phyloP scores from a whole-genome alignment of 2,888 invertebrate genomes.

The Latheticus oryzae region DNA sequence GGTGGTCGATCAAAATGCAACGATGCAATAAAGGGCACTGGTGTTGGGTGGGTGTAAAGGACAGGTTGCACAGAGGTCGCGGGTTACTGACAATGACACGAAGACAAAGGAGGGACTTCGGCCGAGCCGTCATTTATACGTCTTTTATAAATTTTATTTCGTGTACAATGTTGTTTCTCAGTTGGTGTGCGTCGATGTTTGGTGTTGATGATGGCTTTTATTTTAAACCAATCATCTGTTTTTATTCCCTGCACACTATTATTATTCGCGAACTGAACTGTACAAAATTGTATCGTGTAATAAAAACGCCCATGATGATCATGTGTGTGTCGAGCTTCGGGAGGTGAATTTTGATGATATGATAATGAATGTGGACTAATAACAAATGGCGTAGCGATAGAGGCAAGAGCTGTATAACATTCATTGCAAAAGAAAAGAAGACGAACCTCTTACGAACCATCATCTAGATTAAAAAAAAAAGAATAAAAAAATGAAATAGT shows the following conservation, averaged over 20 bases:
- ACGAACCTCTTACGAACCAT: conserved; percentile 68
- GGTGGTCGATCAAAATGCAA: conserved; percentile 66
- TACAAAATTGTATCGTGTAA: background rate
- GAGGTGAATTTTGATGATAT: conserved; percentile 39
- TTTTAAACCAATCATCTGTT: no score
- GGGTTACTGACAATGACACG: conserved; percentile 77
- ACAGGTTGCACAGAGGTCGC: conserved; percentile 64
- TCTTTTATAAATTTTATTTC: conserved; percentile 46
- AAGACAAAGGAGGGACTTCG: conserved; percentile 79
- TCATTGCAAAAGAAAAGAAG: conserved; percentile 67
- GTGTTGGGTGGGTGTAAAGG: conserved; percentile 54
- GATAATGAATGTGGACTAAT: conserved; percentile 48
- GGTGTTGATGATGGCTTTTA: conserved; percentile 6
- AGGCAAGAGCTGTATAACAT: conserved; percentile 60
- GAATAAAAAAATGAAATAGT: no score
- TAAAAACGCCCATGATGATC: conserved; percentile 35
- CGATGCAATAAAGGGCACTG: conserved; percentile 62
- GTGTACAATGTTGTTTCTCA: conserved; percentile 61
- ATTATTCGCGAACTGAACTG: no score
- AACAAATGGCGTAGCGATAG: conserved; percentile 59
- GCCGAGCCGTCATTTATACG: conserved; percentile 65
- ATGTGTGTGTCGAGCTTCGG: conserved; percentile 41
- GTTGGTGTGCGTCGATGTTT: conserved; percentile 34
- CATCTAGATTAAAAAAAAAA: background rate
- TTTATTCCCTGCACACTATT: conserved; percentile 26